A percentile compares a stretch with the other conserved stretches of the same genome.
phyloP scores from a whole-genome alignment of 1,140 invertebrate species.

The Saccostrea echinata region DNA sequence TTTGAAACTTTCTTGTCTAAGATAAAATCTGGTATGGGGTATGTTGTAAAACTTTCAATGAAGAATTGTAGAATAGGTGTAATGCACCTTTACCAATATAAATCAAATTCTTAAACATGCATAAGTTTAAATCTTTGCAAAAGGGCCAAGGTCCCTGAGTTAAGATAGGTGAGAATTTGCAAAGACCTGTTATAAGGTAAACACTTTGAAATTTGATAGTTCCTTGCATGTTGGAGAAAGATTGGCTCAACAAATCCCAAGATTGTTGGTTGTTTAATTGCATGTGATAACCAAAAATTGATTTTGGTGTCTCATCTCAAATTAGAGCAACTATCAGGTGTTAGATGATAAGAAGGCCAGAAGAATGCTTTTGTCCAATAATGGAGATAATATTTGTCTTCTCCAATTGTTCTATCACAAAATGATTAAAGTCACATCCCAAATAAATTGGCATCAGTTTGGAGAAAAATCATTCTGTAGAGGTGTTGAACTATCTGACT shows the following conservation, averaged over 20 bases:
- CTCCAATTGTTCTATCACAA: conserved; percentile 1
- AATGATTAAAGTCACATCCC: conserved; percentile 8
- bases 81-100: neutral
- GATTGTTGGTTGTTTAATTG: conserved; percentile 6
- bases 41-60: neutral
- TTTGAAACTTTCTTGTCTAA: neutral
- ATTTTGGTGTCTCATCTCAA: conserved; percentile 11
- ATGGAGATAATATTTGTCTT: neutral
- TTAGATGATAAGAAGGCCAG: neutral
- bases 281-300: conserved; percentile 17
- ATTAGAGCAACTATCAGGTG: conserved; percentile 24
- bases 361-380: conserved; percentile 9
- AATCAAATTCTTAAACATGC: neutral
- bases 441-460: conserved; percentile 23
- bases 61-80: neutral
- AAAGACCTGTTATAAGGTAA: neutral
- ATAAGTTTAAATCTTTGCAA: neutral
- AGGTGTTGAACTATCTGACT: conserved; percentile 26
- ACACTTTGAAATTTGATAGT: conserved; percentile 26
- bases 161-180: conserved; percentile 3
- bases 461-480: neutral
- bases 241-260: neutral
- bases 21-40: neutral
- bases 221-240: conserved; percentile 6
- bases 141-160: neutral